Conservation (phyloP, 2,113 vertebrate species). For the Patagioenas fasciata region DNA sequence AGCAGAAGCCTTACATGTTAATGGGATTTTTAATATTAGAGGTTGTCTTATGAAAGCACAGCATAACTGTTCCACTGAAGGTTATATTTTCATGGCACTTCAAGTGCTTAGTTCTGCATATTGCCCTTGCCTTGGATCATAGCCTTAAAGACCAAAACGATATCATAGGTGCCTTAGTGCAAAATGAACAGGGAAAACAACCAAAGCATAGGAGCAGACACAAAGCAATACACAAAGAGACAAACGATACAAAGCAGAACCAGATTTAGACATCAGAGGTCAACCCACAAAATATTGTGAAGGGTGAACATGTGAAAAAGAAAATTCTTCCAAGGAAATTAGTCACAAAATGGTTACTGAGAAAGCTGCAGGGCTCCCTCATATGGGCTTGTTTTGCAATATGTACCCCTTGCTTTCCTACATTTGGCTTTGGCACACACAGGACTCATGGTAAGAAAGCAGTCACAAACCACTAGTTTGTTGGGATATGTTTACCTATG, state of each 20-base stretch:
- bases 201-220: conserved; percentile 7
- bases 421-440: neutral
- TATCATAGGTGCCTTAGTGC: neutral
- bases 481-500: neutral
- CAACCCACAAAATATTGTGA: conserved; percentile 39
- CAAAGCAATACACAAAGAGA: conserved; percentile 47
- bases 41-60: neutral
- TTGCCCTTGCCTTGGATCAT: neutral
- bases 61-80: neutral
- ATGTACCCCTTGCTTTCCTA: neutral
- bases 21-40: neutral
- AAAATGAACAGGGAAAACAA: neutral
- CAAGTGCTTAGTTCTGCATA: neutral
- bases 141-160: neutral
- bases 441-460: neutral
- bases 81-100: neutral
- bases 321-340: neutral
- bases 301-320: neutral
- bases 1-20: neutral
- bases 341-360: conserved; percentile 36
- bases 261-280: conserved; percentile 43
- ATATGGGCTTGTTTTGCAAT: conserved; percentile 59
- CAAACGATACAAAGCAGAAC: conserved; percentile 61
- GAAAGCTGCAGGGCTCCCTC: conserved; percentile 64
- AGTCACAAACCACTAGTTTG: neutral